These are phyloP conservation scores for Pteropus alecto DNA, from an alignment of 2,113 vertebrate species.

Conservation along the genomic window DNA sequence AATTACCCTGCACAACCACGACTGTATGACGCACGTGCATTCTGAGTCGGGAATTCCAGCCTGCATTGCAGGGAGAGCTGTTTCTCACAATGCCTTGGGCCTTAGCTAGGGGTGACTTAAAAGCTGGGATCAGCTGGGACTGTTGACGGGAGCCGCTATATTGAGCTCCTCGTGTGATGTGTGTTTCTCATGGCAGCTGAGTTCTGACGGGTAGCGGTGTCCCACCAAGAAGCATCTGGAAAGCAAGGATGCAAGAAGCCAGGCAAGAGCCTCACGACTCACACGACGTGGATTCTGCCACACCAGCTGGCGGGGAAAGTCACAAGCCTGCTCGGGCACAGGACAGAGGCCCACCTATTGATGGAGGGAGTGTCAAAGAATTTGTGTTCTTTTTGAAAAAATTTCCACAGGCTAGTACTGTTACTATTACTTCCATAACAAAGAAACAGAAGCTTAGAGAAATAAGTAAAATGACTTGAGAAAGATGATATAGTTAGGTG, in stretches of 20 bases:
- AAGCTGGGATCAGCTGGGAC: not conserved
- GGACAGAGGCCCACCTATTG: not conserved
- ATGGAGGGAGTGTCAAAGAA: not conserved
- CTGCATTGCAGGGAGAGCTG: not conserved
- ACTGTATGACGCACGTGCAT: not conserved
- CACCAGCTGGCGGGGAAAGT: not conserved
- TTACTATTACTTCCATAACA: not conserved
- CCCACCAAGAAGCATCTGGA: too few species aligned
- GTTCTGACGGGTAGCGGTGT: not conserved
- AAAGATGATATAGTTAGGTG: not conserved
- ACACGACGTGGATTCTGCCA: not conserved
- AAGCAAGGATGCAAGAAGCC: not conserved
- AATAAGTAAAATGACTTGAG: not conserved
- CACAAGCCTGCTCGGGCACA: not conserved
- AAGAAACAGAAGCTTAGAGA: not conserved
- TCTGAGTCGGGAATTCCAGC: not conserved
- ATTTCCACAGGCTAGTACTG: not conserved
- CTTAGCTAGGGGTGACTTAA: not conserved
- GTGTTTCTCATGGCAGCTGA: not conserved
- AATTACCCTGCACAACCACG: not conserved
- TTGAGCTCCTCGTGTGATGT: too few species aligned
- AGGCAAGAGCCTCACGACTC: not conserved
- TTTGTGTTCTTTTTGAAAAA: not conserved
- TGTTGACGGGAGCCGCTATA: not conserved
- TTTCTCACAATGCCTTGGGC: not conserved